Percentiles rank a stretch among this genome's conserved stretches.
Conservation (phyloP, 1,140 invertebrate genomes). For the Drosophila truncata region DNA sequence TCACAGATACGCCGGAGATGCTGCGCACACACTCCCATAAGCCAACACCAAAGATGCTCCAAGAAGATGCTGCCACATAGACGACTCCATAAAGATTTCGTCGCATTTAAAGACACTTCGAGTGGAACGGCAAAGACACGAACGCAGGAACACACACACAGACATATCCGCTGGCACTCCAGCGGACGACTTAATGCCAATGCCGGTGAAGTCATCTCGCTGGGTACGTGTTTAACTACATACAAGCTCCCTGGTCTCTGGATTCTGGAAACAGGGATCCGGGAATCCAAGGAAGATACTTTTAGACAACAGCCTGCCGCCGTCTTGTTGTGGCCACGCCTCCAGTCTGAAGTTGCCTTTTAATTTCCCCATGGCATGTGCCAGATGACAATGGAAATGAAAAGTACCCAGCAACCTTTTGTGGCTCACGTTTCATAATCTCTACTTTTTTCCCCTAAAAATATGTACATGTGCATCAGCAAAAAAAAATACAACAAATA, state of each 20-base stretch:
- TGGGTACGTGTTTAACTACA: slow-evolving; percentile 72
- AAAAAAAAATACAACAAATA: neutral
- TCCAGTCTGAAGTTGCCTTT: slow-evolving; percentile 42
- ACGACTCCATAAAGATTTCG: slow-evolving; percentile 77
- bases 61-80: slow-evolving; percentile 30
- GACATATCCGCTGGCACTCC: slow-evolving; percentile 14
- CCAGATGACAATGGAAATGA: slow-evolving; percentile 46
- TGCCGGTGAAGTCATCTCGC: slow-evolving; percentile 44
- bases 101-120: slow-evolving; percentile 81
- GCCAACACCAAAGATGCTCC: slow-evolving; percentile 3
- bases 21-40: slow-evolving; percentile 31
- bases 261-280: slow-evolving; percentile 13
- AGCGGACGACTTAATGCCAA: slow-evolving; percentile 62
- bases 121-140: slow-evolving; percentile 70
- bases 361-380: slow-evolving; percentile 65
- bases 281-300: slow-evolving; percentile 39
- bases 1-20: slow-evolving; percentile 55
- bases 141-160: slow-evolving; percentile 16
- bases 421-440: slow-evolving; percentile 29
- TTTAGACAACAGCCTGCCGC: slow-evolving; percentile 51
- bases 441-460: slow-evolving; percentile 16
- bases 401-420: slow-evolving; percentile 40
- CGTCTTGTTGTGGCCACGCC: slow-evolving; percentile 11
- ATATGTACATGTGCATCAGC: neutral
- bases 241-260: slow-evolving; percentile 18